A percentile compares a stretch with the other conserved stretches of the same genome.
These are phyloP conservation scores for Steinernema carpocapsae DNA, from an alignment of 2,888 invertebrate species.

Conservation along the genomic window DNA sequence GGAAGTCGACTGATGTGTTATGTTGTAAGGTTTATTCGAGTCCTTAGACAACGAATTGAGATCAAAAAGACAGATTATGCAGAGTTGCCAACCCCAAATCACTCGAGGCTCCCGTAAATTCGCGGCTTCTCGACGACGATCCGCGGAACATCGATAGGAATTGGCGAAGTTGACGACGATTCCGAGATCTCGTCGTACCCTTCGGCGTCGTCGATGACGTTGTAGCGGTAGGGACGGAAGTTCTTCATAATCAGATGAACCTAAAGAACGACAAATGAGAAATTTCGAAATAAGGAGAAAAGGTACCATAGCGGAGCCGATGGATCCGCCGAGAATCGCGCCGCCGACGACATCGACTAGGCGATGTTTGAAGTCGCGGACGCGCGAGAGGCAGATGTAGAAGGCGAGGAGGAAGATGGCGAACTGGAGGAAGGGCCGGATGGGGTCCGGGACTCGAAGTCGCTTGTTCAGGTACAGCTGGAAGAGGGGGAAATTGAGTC, in stretches of 20 bases:
- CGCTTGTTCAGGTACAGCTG: constrained; percentile 55
- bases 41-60: constrained; percentile 5
- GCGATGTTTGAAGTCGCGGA: constrained; percentile 60
- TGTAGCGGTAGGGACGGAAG: constrained; percentile 49
- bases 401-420: constrained; percentile 52
- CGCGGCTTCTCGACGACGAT: constrained; percentile 17
- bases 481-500: constrained; percentile 16
- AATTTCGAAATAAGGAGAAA: too few relatives aligned
- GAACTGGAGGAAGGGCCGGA: constrained; percentile 50
- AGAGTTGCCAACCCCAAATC: background rate
- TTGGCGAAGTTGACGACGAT: background rate
- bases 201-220: constrained; percentile 39
- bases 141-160: background rate
- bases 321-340: constrained; percentile 52
- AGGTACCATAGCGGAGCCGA: constrained; percentile 50
- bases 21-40: constrained; percentile 25
- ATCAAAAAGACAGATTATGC: constrained; percentile 24
- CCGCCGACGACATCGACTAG: constrained; percentile 57
- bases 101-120: constrained; percentile 20
- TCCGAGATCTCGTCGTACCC: constrained; percentile 37
- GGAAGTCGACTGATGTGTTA: too few relatives aligned
- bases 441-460: constrained; percentile 45
- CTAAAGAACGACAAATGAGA: constrained; percentile 24
- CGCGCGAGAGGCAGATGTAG: constrained; percentile 55
- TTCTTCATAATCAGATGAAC: constrained; percentile 43